Evolutionary conservation across 2,113 vertebrate species (phyloP).

Genomic region (Menura novaehollandiae): DNA sequence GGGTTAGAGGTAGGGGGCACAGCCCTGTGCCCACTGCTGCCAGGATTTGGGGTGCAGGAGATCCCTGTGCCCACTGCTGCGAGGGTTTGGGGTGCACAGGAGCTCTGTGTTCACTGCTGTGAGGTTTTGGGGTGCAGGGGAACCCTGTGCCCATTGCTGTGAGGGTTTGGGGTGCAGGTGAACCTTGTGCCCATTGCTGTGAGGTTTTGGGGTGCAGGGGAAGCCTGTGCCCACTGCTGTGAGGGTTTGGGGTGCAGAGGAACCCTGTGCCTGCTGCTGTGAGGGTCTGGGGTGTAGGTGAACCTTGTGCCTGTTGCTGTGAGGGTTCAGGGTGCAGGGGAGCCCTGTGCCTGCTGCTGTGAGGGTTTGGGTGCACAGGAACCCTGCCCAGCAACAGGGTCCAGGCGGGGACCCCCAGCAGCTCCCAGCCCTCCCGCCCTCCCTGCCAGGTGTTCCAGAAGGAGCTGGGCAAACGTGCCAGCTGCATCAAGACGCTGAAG

Average conservation of each 20-base stretch:
- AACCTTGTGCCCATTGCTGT: not conserved
- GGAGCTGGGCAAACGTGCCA: conserved; percentile 83
- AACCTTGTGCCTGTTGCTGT: not conserved
- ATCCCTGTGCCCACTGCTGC: too few species aligned
- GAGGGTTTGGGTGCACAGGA: accelerated
- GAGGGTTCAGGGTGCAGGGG: too few species aligned
- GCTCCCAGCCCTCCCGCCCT: accelerated
- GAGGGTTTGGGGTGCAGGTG: not conserved
- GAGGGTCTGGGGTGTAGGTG: not conserved
- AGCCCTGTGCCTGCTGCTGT: accelerated
- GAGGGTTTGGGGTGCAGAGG: not conserved
- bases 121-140: not conserved
- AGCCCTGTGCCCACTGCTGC: too few species aligned
- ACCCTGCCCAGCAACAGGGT: accelerated
- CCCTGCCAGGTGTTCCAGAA: conserved; percentile 80
- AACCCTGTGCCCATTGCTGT: not conserved
- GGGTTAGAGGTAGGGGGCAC: too few species aligned
- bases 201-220: not conserved
- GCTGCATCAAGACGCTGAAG: conserved; percentile 81
- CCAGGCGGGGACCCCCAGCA: accelerated
- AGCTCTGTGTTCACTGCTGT: not conserved
- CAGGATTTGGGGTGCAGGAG: too few species aligned
- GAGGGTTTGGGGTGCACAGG: too few species aligned
- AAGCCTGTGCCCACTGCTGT: accelerated
- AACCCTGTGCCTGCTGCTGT: not conserved